Evolutionary conservation across 2,888 invertebrate species (phyloP).

Genomic region (Anorthoa munda): DNA sequence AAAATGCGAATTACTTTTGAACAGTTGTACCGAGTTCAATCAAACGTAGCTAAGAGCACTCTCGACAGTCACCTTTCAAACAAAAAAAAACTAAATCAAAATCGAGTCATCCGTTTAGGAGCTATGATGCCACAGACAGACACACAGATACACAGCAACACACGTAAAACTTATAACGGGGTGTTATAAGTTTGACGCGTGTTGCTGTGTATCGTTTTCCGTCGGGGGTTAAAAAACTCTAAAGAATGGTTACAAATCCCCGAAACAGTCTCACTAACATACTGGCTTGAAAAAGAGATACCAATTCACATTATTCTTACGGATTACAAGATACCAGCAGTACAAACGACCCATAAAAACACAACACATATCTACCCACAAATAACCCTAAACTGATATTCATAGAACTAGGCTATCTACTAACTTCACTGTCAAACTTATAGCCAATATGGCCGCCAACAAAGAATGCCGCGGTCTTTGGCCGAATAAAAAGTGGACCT

Average conservation of each 20-base stretch:
- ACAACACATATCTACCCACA: background rate
- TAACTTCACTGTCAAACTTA: constrained; percentile 48
- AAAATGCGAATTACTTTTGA: too few relatives aligned
- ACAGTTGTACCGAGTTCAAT: too few relatives aligned
- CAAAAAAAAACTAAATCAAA: too few relatives aligned
- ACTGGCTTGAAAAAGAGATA: background rate
- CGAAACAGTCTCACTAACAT: too few relatives aligned
- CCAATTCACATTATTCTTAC: background rate
- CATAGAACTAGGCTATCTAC: constrained; percentile 18
- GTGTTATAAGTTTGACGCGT: too few relatives aligned
- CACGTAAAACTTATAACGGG: background rate
- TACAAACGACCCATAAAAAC: background rate
- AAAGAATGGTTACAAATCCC: background rate
- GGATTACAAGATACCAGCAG: background rate
- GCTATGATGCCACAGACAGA: too few relatives aligned
- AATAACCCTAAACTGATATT: constrained; percentile 36
- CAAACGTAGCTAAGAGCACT: too few relatives aligned
- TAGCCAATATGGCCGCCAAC: constrained; percentile 57
- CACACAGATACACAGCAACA: too few relatives aligned
- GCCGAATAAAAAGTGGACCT: constrained; percentile 52
- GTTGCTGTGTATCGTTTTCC: too few relatives aligned
- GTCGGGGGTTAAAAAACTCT: too few relatives aligned
- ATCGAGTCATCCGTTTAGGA: too few relatives aligned
- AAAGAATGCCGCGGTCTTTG: constrained; percentile 39
- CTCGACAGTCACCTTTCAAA: too few relatives aligned